Conservation (phyloP, 2,888 invertebrate species). For the Ferrisia virgata region DNA sequence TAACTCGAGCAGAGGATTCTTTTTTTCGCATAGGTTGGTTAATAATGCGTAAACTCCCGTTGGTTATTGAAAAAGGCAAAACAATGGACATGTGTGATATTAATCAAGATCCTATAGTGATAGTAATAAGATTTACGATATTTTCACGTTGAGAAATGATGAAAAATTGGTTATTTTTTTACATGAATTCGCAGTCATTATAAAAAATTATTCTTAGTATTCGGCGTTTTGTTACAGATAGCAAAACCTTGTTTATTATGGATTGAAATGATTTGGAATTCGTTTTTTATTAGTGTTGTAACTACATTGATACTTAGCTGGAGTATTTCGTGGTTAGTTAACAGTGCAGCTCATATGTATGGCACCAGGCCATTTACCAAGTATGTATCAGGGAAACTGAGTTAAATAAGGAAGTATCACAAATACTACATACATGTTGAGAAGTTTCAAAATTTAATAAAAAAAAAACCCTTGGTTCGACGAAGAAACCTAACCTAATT, state of each 20-base stretch:
- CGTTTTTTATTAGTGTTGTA: constrained; percentile 63
- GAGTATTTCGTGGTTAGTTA: constrained; percentile 75
- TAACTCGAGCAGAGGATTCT: constrained; percentile 76
- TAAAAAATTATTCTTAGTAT: constrained; percentile 59
- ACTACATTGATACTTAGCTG: constrained; percentile 63
- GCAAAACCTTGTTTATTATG: constrained; percentile 66
- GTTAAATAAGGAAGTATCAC: too few species aligned
- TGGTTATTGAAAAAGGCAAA: constrained; percentile 64
- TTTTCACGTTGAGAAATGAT: constrained; percentile 68
- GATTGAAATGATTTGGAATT: constrained; percentile 62
- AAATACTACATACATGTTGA: too few species aligned
- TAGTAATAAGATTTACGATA: too few species aligned
- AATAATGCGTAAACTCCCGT: constrained; percentile 73
- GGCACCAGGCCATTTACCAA: constrained; percentile 75
- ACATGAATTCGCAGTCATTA: constrained; percentile 62
- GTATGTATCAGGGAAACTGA: too few species aligned
- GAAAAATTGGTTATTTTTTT: too few species aligned
- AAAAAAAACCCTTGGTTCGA: too few species aligned
- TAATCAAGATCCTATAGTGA: constrained; percentile 66
- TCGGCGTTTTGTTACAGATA: constrained; percentile 63
- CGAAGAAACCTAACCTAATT: too few species aligned
- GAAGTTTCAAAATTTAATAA: too few species aligned
- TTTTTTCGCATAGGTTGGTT: constrained; percentile 89
- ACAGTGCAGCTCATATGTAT: too few species aligned
- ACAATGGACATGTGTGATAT: constrained; percentile 74